These are phyloP conservation scores for Mastomys natalensis DNA, from an alignment of 2,113 vertebrate species.

Conservation along the genomic window DNA sequence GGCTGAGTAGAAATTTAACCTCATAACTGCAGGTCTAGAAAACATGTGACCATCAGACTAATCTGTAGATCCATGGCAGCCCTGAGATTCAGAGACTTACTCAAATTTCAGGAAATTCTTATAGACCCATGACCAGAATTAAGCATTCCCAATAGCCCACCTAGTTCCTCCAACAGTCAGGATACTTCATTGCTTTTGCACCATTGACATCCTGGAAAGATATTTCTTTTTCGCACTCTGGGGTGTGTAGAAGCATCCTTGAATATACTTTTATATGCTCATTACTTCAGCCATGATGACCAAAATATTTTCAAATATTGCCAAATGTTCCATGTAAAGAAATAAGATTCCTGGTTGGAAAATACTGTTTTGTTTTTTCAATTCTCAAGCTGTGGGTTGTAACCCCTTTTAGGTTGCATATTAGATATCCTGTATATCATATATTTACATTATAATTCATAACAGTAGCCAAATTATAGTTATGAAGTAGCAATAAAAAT, in stretches of 20 bases:
- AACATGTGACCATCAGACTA: background rate
- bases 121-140: background rate
- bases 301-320: background rate
- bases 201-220: background rate
- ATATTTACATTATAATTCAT: background rate
- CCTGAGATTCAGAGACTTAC: background rate
- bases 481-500: background rate
- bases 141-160: background rate
- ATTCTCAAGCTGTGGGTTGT: background rate
- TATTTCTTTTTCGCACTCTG: background rate
- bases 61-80: background rate
- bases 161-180: background rate
- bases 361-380: background rate
- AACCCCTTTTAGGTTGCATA: background rate
- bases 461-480: background rate
- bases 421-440: background rate
- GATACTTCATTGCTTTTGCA: background rate
- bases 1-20: background rate
- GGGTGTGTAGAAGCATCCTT: background rate
- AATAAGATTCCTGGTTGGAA: background rate
- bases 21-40: background rate
- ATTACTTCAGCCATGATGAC: background rate
- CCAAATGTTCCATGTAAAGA: background rate
- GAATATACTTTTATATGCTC: background rate
- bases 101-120: background rate